Evolutionary conservation across 30 jellyfish, hydroid and myxozoan genomes (phyloP).

Genomic region (Nemopilema nomurai): DNA sequence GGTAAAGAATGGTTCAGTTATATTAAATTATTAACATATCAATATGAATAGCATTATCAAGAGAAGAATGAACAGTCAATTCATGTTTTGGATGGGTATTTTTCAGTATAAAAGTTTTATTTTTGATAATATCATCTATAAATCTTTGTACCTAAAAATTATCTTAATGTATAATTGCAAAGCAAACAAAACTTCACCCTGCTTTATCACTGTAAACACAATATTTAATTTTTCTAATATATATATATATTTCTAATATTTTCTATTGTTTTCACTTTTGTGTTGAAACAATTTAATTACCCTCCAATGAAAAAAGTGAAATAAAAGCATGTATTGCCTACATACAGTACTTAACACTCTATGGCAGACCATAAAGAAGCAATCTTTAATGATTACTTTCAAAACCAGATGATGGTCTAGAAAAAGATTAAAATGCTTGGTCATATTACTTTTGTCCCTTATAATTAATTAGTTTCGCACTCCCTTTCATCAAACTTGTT

Average conservation of each 20-base stretch:
- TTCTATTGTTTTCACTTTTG: neutral
- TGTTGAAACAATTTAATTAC: neutral
- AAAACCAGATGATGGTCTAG: neutral
- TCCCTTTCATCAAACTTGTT: neutral
- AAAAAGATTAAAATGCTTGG: neutral
- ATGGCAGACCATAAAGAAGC: neutral
- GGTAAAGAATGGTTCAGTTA: neutral
- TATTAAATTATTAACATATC: neutral
- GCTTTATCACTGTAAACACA: neutral
- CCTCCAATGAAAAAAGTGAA: neutral
- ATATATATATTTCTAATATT: too few species aligned
- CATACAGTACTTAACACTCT: neutral
- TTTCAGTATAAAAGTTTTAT: neutral
- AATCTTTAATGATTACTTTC: neutral
- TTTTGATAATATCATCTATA: neutral
- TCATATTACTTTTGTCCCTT: neutral
- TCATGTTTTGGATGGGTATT: neutral
- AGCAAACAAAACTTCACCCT: neutral
- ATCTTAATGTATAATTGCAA: neutral
- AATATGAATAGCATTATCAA: neutral
- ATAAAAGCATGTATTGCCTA: neutral
- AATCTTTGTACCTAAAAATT: neutral
- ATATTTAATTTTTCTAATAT: neutral
- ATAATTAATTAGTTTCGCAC: neutral
- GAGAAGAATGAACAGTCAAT: neutral